Conservation (phyloP, 2,888 invertebrate species). For the Adineta ricciae region DNA sequence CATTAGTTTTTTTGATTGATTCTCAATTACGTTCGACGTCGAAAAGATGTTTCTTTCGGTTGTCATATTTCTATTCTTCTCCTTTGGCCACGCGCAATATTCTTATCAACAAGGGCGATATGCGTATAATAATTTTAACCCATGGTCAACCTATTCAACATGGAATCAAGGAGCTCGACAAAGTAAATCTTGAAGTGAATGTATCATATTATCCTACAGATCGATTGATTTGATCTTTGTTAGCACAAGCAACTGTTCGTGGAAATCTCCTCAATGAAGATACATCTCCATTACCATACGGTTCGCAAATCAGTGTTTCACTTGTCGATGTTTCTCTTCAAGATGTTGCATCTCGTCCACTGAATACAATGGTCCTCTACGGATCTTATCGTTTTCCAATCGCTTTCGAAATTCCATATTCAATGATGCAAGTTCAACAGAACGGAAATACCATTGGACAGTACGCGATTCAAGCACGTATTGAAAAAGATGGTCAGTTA, state of each 20-base stretch:
- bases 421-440: background rate
- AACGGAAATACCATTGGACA: background rate
- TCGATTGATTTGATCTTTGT: too few species aligned
- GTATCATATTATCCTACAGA: too few species aligned
- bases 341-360: background rate
- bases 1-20: background rate
- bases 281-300: background rate
- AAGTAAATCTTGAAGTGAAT: background rate
- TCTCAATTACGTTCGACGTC: too few species aligned
- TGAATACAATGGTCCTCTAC: background rate
- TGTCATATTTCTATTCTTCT: background rate
- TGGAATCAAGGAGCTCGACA: background rate
- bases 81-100: background rate
- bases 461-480: background rate
- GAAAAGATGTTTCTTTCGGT: background rate
- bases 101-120: too few species aligned
- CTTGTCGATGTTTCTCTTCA: background rate
- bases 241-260: background rate
- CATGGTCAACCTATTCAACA: background rate
- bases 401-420: background rate
- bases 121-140: too few species aligned
- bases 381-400: slow-evolving; percentile 20
- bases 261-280: background rate
- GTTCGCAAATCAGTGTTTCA: background rate
- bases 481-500: slow-evolving; percentile 17